Conservation (phyloP, 2,888 invertebrate genomes). For the Bursaphelenchus okinawaensis region DNA sequence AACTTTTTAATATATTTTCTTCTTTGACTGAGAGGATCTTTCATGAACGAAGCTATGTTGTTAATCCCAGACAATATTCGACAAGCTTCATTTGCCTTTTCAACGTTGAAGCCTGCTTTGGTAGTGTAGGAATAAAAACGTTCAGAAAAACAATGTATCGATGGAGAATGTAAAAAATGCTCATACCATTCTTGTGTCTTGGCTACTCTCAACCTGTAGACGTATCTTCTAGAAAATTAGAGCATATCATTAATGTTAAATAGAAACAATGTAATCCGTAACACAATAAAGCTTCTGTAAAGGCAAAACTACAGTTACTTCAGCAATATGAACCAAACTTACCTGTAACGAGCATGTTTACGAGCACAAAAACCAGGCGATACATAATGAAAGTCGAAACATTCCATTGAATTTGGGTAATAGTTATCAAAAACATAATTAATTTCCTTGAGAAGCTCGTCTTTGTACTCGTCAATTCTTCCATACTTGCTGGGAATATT, state of each 20-base stretch:
- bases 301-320: too few relatives aligned
- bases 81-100: constrained; percentile 26
- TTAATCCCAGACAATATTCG: constrained; percentile 33
- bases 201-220: constrained; percentile 42
- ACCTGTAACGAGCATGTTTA: constrained; percentile 39
- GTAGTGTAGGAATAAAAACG: constrained; percentile 34
- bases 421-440: neutral
- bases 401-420: constrained; percentile 15
- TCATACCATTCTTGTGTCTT: constrained; percentile 30
- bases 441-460: neutral
- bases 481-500: constrained; percentile 11
- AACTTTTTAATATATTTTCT: too few relatives aligned
- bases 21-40: constrained; percentile 33
- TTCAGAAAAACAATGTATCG: constrained; percentile 38
- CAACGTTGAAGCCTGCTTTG: constrained; percentile 34
- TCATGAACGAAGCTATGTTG: constrained; percentile 47
- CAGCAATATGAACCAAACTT: neutral
- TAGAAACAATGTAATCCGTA: too few relatives aligned
- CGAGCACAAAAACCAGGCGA: constrained; percentile 45
- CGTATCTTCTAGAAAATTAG: constrained; percentile 33
- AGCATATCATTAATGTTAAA: neutral
- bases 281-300: too few relatives aligned
- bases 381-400: constrained; percentile 38
- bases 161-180: constrained; percentile 28
- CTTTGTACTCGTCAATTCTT: neutral